Evolutionary conservation across 2,888 invertebrate genomes (phyloP), one percentile per base, ranked within the genome.

Genomic region (Drosophila affinis): DNA sequence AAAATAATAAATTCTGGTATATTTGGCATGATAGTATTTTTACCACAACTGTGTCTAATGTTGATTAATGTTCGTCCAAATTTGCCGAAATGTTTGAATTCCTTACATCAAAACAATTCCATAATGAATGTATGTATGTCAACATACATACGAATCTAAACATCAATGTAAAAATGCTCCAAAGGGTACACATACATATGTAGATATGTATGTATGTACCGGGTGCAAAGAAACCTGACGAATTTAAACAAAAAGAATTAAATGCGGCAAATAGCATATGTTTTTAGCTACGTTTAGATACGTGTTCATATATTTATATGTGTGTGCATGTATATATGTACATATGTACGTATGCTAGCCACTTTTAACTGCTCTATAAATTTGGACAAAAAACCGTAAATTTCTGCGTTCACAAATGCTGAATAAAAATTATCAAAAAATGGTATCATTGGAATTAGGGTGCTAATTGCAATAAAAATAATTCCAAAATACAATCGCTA

Each of bases 401-500:
- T 60, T 52, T 62, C 27, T 53, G 57, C 53, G 57, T 67, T 60
- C 63, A 76, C 77, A 61, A 51, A 56, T 49, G 59, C 44, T 34
- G 59, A 62, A 45, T 55, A 48, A 46, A 75, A 72, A 61, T 71
- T 58, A 75, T 75, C 55, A 69, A 56, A 74, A 72, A 75, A 68
- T 57, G 64, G 58, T 57, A 72, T 72, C 73, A 55, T 72, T 56
- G 62, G 56, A 62, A 53, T 70, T 71, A 56, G 55, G 58, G 61
- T 58, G 67, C 57, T 74, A 73, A 73, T 73, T 79, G 29, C 29
- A 29, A 29, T 29, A 29, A 29, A 29, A 29, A 29, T 29, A 29
- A 29, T 29, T 82, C 87, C 81, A 82, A 82, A 82, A 79, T 82
- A 79, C 68, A 85, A 75, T 81, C 87, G 75, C 69, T 73, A 75